These are phyloP conservation scores for Aradus depressus DNA, from an alignment of 2,888 invertebrate genomes.

Conservation along the genomic window DNA sequence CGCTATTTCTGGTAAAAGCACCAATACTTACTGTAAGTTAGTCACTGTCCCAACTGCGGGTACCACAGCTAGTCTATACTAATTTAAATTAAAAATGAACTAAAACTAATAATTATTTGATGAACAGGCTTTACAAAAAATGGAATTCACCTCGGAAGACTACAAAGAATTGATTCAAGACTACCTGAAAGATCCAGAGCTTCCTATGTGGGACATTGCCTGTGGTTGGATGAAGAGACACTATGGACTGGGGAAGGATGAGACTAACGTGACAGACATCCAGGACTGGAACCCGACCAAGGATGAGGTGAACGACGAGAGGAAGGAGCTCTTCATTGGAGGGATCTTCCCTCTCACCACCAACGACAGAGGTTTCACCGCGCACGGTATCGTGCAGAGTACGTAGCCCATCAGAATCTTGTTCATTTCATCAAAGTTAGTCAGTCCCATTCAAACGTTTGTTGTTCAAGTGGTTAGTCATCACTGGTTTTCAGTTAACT, in stretches of 20 bases:
- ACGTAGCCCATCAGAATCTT: too few relatives aligned
- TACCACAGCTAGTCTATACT: background rate
- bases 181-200: conserved; percentile 7
- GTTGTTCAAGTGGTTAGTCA: too few relatives aligned
- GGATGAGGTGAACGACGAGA: conserved; percentile 36
- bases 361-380: conserved; percentile 5
- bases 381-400: conserved; percentile 45
- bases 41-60: background rate
- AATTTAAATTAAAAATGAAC: conserved; percentile 1
- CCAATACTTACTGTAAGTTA: too few relatives aligned
- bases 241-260: background rate
- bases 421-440: too few relatives aligned
- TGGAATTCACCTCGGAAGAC: conserved; percentile 42
- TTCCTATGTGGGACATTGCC: conserved; percentile 40
- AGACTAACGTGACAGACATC: conserved; percentile 40
- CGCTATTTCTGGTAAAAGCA: too few relatives aligned
- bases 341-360: conserved; percentile 56
- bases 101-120: background rate
- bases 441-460: too few relatives aligned
- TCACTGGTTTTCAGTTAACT: too few relatives aligned
- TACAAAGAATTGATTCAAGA: conserved; percentile 42
- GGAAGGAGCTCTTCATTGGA: conserved; percentile 46
- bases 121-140: conserved; percentile 38
- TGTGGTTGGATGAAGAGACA: conserved; percentile 51
- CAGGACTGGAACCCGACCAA: conserved; percentile 40